These are phyloP conservation scores for Rhinatrema bivittatum DNA, from an alignment of 2,797 vertebrate species.

Conservation along the genomic window DNA sequence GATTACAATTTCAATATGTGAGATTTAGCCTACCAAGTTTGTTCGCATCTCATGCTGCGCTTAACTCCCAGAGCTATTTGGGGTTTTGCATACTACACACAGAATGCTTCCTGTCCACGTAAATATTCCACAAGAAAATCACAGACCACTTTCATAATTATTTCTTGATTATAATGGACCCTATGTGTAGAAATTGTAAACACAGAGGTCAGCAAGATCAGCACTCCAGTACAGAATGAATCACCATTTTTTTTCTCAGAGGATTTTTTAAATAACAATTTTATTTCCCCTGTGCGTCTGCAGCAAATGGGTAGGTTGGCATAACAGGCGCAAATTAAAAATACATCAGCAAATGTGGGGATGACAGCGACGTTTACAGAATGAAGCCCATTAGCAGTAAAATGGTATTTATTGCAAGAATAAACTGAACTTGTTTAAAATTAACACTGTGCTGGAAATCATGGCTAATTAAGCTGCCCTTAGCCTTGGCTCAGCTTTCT, in stretches of 20 bases:
- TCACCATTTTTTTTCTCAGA: neutral
- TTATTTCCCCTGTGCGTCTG: constrained; percentile 9
- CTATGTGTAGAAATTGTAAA: neutral
- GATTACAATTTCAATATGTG: too few relatives aligned
- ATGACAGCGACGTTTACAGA: neutral
- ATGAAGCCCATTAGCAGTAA: constrained; percentile 5
- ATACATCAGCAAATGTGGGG: neutral
- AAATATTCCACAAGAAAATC: neutral
- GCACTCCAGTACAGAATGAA: accelerated
- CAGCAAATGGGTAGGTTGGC: constrained; percentile 5
- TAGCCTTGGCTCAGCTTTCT: constrained; percentile 1
- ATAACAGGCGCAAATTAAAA: constrained; percentile 11
- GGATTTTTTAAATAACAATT: constrained; percentile 11
- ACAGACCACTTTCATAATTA: neutral
- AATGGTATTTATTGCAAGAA: constrained; percentile 10
- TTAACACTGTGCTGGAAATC: neutral
- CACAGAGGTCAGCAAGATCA: neutral
- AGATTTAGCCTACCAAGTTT: too few relatives aligned
- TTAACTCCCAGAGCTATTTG: neutral
- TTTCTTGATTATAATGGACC: neutral
- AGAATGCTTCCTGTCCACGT: neutral
- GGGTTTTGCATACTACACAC: neutral
- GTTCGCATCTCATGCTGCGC: too few relatives aligned
- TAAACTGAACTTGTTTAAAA: constrained; percentile 15
- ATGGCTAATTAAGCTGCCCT: constrained; percentile 12